These are phyloP conservation scores for Hyposoter dolosus DNA, from an alignment of 2,888 invertebrate genomes.

Conservation along the genomic window DNA sequence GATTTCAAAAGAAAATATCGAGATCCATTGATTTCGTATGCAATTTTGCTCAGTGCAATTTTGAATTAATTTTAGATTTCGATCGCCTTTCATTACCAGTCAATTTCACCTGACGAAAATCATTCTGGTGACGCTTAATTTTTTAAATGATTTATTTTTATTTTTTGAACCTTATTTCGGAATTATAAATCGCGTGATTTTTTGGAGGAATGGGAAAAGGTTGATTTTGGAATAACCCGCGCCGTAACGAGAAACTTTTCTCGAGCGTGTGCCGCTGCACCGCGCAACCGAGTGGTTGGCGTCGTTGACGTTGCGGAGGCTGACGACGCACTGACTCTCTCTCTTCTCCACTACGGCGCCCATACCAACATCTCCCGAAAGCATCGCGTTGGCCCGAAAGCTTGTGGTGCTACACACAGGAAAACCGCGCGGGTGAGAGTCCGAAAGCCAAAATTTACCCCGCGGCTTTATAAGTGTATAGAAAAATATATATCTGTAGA, in stretches of 20 bases:
- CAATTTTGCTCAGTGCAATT: background rate
- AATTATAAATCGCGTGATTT: background rate
- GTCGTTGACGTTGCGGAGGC: slow-evolving; percentile 82
- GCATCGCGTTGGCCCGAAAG: slow-evolving; percentile 61
- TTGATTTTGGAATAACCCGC: slow-evolving; percentile 31
- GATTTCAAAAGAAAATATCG: background rate
- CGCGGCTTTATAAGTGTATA: slow-evolving; percentile 24
- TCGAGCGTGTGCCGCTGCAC: slow-evolving; percentile 60
- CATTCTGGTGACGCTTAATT: background rate
- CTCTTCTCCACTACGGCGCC: slow-evolving; percentile 70
- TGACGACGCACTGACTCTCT: slow-evolving; percentile 83
- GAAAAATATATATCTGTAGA: slow-evolving; percentile 7
- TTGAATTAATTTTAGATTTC: background rate
- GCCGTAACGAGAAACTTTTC: slow-evolving; percentile 50
- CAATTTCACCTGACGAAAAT: background rate
- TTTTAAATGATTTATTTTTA: background rate
- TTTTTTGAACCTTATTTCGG: background rate
- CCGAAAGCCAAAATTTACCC: slow-evolving; percentile 68
- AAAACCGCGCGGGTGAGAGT: slow-evolving; percentile 71
- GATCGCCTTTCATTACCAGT: background rate
- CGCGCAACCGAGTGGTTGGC: slow-evolving; percentile 70
- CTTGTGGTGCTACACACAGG: slow-evolving; percentile 58
- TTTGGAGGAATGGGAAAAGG: background rate
- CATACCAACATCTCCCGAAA: slow-evolving; percentile 63
- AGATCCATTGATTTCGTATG: background rate